Evolutionary conservation across 1,140 invertebrate genomes (phyloP), one percentile per base, ranked within the genome.

Genomic region (Drosophila lini): DNA sequence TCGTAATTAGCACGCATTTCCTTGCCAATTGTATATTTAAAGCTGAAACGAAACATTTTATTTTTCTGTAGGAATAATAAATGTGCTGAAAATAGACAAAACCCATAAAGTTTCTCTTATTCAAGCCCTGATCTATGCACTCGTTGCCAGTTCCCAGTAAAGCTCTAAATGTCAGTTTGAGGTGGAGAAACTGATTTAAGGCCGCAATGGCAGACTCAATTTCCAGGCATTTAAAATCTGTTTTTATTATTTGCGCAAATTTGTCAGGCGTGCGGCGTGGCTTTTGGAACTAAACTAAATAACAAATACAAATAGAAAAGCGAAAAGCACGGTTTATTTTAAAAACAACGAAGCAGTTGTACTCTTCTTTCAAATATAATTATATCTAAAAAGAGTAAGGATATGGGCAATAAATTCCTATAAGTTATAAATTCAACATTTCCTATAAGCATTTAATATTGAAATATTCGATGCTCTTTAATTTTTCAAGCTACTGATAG

Each of bases 181-280:
- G 68, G 57, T 48, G 53, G 71, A 41, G 71, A 38, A 47, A 76
- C 74, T 76, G 74, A 76, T 76, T 76, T 76, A 76, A 76, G 55
- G 36, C 73, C 74, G 53, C 70, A 75, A 57, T 67, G 42, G 16
- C 70, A 58, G 74, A 76, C 61, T 76, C 53, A 59, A 76, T 76
- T 76, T 76, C 45, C 74, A 65, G 73, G 74, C 74, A 59, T 76
- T 76, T 76, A 76, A 76, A 76, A 76, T 76, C 61, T 42, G 53
- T 76, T 76, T 76, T 76, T 76, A 76, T 76, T 76, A 76, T 76
- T 76, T 76, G 68, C 60, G 59, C 71, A 75, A 74, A 75, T 75
- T 75, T 75, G 73, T 75, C 70, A 75, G 73, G 73, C 62, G 52
- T 55, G 70, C 69, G 69, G 57, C 71, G 53, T 75, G 50, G 58